Percentiles rank a stretch among this genome's conserved stretches.
Evolutionary conservation across 2,113 vertebrate species (phyloP).

Genomic region (Vulpes vulpes): DNA sequence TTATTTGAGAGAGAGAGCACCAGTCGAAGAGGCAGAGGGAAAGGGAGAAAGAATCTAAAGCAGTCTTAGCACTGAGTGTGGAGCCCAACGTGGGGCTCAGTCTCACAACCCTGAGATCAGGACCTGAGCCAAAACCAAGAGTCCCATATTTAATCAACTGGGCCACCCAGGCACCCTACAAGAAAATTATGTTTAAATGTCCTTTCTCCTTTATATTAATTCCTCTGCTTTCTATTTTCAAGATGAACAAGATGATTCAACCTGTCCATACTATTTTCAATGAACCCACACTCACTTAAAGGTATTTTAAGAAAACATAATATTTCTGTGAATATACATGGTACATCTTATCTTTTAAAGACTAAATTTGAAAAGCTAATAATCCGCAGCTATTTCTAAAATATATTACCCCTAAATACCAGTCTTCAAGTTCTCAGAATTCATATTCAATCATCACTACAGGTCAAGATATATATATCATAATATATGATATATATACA

Average conservation of each 20-base stretch:
- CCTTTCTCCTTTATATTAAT: slow-evolving; percentile 15
- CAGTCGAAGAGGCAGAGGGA: background rate
- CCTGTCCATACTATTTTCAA: slow-evolving; percentile 28
- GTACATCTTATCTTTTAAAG: slow-evolving; percentile 60
- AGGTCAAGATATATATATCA: background rate
- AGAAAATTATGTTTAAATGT: slow-evolving; percentile 18
- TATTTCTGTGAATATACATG: slow-evolving; percentile 32
- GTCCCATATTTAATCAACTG: background rate
- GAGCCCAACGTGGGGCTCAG: background rate
- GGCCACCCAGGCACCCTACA: background rate
- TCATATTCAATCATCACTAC: slow-evolving; percentile 2
- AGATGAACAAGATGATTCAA: background rate
- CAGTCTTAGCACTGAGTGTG: background rate
- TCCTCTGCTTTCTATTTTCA: slow-evolving; percentile 47
- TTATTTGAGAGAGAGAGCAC: background rate
- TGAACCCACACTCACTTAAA: slow-evolving; percentile 34
- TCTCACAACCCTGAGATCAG: background rate
- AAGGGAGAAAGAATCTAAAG: background rate
- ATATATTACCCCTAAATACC: background rate
- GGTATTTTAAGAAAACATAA: slow-evolving; percentile 56
- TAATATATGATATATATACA: background rate
- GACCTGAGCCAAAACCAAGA: background rate
- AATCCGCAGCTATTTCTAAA: slow-evolving; percentile 34
- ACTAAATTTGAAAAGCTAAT: slow-evolving; percentile 64
- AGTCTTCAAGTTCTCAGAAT: slow-evolving; percentile 69